phyloP scores from a whole-genome alignment of 2,797 vertebrate genomes.

The Halcyon badia region DNA sequence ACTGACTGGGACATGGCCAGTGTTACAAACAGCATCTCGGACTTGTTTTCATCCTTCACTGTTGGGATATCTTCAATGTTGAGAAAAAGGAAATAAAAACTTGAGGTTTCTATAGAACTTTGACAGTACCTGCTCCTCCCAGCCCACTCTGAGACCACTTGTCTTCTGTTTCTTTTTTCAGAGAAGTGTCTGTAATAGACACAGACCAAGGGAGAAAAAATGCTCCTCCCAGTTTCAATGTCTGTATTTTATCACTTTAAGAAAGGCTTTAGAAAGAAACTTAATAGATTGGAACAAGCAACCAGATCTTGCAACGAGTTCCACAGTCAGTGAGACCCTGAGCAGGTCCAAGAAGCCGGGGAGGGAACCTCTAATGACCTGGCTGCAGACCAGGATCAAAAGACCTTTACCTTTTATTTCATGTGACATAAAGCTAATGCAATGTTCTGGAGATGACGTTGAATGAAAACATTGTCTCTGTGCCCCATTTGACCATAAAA shows the following conservation, averaged over 20 bases:
- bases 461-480: background rate
- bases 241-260: background rate
- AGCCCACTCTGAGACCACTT: background rate
- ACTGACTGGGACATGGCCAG: background rate
- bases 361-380: background rate
- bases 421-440: background rate
- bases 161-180: background rate
- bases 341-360: background rate
- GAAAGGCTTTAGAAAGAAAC: background rate
- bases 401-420: constrained; percentile 2
- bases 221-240: background rate
- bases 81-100: background rate
- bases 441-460: background rate
- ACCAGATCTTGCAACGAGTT: background rate
- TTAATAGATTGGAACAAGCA: background rate
- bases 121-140: background rate
- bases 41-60: background rate
- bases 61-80: background rate
- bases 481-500: background rate
- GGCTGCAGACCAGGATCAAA: background rate
- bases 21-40: background rate
- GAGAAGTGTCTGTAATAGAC: background rate
- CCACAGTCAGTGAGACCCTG: background rate
- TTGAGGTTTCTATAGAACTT: background rate
- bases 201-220: background rate